phyloP scores from a whole-genome alignment of 2,113 vertebrate genomes.

The pig (Sus scrofa) region DNA sequence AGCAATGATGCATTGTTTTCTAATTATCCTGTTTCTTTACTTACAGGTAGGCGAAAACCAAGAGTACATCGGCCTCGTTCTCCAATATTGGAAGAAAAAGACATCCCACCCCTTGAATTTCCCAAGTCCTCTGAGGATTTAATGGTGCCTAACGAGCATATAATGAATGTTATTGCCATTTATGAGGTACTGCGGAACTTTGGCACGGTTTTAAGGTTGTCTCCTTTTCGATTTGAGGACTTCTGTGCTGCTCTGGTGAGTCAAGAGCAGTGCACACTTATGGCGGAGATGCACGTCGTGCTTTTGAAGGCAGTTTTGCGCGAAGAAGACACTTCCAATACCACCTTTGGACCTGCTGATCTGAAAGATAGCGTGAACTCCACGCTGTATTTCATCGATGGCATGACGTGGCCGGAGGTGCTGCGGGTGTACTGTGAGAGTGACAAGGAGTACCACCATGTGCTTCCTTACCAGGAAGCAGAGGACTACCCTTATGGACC shows the following conservation, averaged over 20 bases:
- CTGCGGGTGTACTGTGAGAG: conserved; percentile 98
- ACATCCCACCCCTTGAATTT: conserved; percentile 94
- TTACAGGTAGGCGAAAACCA: conserved; percentile 93
- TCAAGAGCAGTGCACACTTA: conserved; percentile 98
- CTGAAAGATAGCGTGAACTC: conserved; percentile 99
- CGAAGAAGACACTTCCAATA: conserved; percentile 98
- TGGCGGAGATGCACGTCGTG: conserved; percentile 97
- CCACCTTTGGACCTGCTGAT: conserved; percentile 98
- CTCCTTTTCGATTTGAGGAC: conserved; percentile 99
- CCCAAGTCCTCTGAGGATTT: conserved; percentile 97
- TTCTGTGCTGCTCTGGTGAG: conserved; percentile 97
- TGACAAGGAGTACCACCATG: conserved; percentile 96
- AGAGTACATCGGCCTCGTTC: conserved; percentile 94
- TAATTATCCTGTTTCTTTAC: conserved; percentile 65
- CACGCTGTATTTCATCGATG: conserved; percentile 98
- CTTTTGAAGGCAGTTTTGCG: conserved; percentile 97
- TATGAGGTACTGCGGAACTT: conserved; percentile 98
- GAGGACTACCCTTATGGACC: conserved; percentile 98
- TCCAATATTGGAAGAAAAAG: conserved; percentile 96
- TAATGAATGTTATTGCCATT: conserved; percentile 96
- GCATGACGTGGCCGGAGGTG: conserved; percentile 99
- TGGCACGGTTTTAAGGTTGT: conserved; percentile 96
- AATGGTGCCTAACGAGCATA: conserved; percentile 95
- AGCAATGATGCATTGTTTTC: not conserved
- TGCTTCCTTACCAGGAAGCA: conserved; percentile 94